These are phyloP conservation scores for Lacanobia oleracea DNA, from an alignment of 2,888 invertebrate species.

Conservation along the genomic window DNA sequence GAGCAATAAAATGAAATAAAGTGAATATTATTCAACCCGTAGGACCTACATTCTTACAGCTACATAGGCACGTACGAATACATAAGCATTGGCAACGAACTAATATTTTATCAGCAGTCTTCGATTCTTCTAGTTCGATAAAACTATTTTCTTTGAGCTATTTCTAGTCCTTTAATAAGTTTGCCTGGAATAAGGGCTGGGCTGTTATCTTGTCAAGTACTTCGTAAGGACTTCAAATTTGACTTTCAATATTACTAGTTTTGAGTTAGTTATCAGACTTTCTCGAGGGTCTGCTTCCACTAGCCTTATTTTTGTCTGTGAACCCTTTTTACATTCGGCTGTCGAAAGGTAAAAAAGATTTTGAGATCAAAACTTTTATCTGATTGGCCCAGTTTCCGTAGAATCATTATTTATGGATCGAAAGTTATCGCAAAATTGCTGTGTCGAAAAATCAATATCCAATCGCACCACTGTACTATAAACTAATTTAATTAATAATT, in stretches of 20 bases:
- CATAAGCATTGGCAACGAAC: constrained; percentile 13
- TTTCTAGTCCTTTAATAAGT: constrained; percentile 9
- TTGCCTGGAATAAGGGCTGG: constrained; percentile 13
- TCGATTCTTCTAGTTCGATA: neutral
- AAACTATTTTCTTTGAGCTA: constrained; percentile 13
- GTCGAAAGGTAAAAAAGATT: neutral
- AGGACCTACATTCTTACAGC: neutral
- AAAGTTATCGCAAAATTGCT: no score
- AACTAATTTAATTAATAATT: no score
- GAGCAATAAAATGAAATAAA: constrained; percentile 57
- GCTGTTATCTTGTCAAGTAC: constrained; percentile 35
- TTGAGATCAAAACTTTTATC: neutral
- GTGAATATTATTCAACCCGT: constrained; percentile 53
- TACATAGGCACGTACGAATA: neutral
- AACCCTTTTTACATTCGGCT: neutral
- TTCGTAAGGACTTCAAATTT: constrained; percentile 8
- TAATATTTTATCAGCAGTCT: neutral
- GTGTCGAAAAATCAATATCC: no score
- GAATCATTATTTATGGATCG: no score
- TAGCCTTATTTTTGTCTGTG: neutral
- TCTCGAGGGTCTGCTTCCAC: constrained; percentile 2
- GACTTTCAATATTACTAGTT: constrained; percentile 31
- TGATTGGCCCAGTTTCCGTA: neutral
- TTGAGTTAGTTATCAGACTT: constrained; percentile 11
- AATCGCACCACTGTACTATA: no score